Conservation (phyloP, 2,888 invertebrate species). For the Heliothis peltigera region DNA sequence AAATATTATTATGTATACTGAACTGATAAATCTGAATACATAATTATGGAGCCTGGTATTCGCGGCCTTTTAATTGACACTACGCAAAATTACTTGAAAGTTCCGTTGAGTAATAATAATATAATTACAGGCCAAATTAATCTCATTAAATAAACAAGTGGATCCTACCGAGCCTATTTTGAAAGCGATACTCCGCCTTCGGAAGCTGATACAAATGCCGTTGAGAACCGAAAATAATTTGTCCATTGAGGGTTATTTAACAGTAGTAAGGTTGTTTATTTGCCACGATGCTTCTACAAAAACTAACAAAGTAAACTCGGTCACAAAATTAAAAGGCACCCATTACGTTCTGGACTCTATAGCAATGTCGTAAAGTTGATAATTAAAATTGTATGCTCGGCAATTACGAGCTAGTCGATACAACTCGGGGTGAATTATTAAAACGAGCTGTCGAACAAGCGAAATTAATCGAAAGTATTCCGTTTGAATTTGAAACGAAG, state of each 20-base stretch:
- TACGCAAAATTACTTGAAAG: constrained; percentile 44
- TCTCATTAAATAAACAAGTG: constrained; percentile 67
- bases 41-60: constrained; percentile 32
- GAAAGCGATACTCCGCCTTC: constrained; percentile 61
- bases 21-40: constrained; percentile 22
- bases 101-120: constrained; percentile 63
- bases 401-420: constrained; percentile 67
- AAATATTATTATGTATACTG: constrained; percentile 8
- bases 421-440: constrained; percentile 78
- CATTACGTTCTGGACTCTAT: constrained; percentile 65
- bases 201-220: constrained; percentile 69
- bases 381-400: constrained; percentile 58
- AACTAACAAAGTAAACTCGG: constrained; percentile 62
- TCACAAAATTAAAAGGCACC: constrained; percentile 54
- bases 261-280: constrained; percentile 77
- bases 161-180: constrained; percentile 61
- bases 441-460: constrained; percentile 80
- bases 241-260: constrained; percentile 78
- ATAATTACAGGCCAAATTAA: constrained; percentile 67
- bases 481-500: constrained; percentile 76
- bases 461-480: constrained; percentile 84
- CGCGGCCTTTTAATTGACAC: constrained; percentile 42
- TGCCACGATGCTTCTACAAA: constrained; percentile 70
- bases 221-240: constrained; percentile 74
- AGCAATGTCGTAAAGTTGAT: constrained; percentile 59